These are phyloP conservation scores for Erpornis zantholeuca DNA, from an alignment of 2,113 vertebrate species.

Conservation along the genomic window DNA sequence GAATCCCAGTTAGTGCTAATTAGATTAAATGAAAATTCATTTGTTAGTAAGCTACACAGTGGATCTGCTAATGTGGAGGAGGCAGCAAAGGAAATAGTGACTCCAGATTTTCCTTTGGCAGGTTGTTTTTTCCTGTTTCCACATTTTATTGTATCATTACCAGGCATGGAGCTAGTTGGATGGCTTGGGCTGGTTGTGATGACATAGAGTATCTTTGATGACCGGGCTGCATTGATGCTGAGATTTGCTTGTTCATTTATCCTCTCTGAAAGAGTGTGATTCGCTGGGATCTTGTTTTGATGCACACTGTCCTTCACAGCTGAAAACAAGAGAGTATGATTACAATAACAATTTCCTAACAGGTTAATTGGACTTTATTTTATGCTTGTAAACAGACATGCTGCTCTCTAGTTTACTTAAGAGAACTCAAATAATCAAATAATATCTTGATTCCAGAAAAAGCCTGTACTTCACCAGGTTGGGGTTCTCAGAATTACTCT, in stretches of 20 bases:
- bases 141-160: slow-evolving; percentile 58
- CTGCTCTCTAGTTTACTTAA: neutral
- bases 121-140: neutral
- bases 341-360: neutral
- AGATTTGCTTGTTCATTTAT: slow-evolving; percentile 84
- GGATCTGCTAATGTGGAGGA: neutral
- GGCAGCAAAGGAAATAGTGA: neutral
- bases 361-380: neutral
- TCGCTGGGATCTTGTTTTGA: slow-evolving; percentile 69
- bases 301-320: slow-evolving; percentile 75
- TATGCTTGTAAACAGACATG: neutral
- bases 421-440: neutral
- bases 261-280: slow-evolving; percentile 75
- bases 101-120: neutral
- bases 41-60: neutral
- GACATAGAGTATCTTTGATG: slow-evolving; percentile 90
- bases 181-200: slow-evolving; percentile 94
- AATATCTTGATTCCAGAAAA: neutral
- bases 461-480: neutral
- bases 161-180: slow-evolving; percentile 85
- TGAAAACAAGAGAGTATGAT: slow-evolving; percentile 48
- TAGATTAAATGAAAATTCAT: neutral
- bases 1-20: neutral
- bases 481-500: neutral
- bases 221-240: slow-evolving; percentile 77